Evolutionary conservation across 2,797 vertebrate genomes (phyloP).

Genomic region (Kryptolebias ocellatus): DNA sequence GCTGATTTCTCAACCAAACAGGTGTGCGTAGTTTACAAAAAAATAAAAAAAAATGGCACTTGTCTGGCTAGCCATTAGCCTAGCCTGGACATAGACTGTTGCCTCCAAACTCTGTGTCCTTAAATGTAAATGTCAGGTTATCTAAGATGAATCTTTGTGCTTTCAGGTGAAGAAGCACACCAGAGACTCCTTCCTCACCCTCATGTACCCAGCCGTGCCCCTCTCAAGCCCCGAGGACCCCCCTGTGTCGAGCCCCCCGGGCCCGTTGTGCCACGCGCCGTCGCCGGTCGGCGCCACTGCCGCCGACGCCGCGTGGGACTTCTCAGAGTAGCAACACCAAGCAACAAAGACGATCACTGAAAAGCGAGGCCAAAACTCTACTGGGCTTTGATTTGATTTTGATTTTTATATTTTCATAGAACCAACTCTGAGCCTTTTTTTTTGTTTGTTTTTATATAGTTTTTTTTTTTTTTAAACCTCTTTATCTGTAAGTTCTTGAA

Average conservation of each 20-base stretch:
- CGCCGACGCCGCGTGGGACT: conserved; percentile 78
- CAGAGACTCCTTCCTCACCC: conserved; percentile 87
- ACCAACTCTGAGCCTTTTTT: conserved; percentile 69
- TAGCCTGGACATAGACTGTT: too few relatives aligned
- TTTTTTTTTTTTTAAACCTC: too few relatives aligned
- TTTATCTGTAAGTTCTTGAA: conserved; percentile 29
- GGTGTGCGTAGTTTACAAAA: too few relatives aligned
- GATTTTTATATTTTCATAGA: conserved; percentile 43
- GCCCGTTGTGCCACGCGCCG: conserved; percentile 60
- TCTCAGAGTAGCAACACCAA: conserved; percentile 66
- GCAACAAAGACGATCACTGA: conserved; percentile 68
- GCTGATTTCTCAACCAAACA: too few relatives aligned
- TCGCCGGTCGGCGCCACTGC: conserved; percentile 40
- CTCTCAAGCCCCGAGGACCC: conserved; percentile 78
- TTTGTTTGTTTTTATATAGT: conserved; percentile 54
- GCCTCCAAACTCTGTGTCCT: too few relatives aligned
- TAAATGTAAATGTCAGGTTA: background rate
- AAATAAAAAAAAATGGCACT: too few relatives aligned
- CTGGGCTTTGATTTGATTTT: conserved; percentile 70
- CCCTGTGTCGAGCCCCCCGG: conserved; percentile 68
- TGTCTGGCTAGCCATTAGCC: too few relatives aligned
- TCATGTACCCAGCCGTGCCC: conserved; percentile 89
- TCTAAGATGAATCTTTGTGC: conserved; percentile 8
- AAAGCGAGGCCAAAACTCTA: conserved; percentile 69
- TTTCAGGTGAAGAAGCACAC: conserved; percentile 89